Percentiles rank a stretch among this genome's conserved stretches.
Conservation (phyloP, 2,797 vertebrate genomes). For the Gallinago nigripennis region DNA sequence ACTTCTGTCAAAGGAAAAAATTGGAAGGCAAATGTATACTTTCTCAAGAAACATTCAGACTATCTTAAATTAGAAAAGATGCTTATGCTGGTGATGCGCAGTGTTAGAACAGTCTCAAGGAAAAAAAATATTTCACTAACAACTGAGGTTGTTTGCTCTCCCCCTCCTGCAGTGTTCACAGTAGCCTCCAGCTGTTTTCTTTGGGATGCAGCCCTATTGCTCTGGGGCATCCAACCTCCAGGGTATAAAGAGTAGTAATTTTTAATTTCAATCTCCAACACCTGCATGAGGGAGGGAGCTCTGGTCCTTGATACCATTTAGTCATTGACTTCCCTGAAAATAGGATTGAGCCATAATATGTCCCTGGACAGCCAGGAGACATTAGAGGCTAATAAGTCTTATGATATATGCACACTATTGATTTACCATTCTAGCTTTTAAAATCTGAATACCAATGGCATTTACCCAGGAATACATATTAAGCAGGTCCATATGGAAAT, state of each 20-base stretch:
- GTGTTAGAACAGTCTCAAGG: background rate
- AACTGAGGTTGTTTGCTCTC: background rate
- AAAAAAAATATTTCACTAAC: background rate
- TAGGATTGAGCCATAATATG: background rate
- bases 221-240: background rate
- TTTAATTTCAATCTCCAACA: slow-evolving; percentile 23
- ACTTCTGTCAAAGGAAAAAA: background rate
- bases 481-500: slow-evolving; percentile 38
- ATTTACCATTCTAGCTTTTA: slow-evolving; percentile 30
- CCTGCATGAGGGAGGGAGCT: background rate
- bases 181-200: slow-evolving; percentile 29
- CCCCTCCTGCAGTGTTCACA: background rate
- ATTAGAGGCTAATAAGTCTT: slow-evolving; percentile 32
- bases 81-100: background rate
- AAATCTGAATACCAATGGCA: slow-evolving; percentile 5
- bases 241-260: background rate
- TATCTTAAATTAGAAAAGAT: background rate
- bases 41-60: background rate
- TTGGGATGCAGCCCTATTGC: background rate
- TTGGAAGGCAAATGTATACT: background rate
- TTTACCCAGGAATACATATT: background rate
- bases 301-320: slow-evolving; percentile 8
- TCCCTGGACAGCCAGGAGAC: background rate
- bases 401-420: background rate
- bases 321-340: background rate